phyloP scores from a whole-genome alignment of 2,113 vertebrate genomes.

The Corythoichthys haematopterus region DNA sequence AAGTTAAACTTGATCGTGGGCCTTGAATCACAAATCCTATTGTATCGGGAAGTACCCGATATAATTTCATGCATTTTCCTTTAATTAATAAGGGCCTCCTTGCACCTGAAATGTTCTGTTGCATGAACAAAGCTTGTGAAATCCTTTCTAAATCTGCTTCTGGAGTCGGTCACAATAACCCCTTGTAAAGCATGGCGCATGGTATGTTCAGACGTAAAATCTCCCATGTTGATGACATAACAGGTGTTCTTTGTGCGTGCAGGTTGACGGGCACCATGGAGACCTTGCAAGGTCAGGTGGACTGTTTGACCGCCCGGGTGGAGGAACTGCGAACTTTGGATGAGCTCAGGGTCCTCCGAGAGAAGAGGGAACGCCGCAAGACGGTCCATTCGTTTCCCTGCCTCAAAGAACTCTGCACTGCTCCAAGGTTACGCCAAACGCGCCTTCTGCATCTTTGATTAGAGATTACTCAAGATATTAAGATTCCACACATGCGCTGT shows the following conservation, averaged over 20 bases:
- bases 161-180: slow-evolving; percentile 16
- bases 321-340: slow-evolving; percentile 87
- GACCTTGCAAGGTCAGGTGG: slow-evolving; percentile 87
- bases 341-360: slow-evolving; percentile 81
- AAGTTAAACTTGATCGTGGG: no score
- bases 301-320: slow-evolving; percentile 85
- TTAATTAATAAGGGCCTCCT: no score
- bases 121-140: slow-evolving; percentile 16
- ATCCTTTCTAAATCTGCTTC: slow-evolving; percentile 21
- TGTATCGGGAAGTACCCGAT: no score
- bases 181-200: background rate
- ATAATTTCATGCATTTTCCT: no score
- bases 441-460: background rate
- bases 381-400: slow-evolving; percentile 95
- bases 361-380: slow-evolving; percentile 86
- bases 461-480: no score
- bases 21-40: no score
- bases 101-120: slow-evolving; percentile 13
- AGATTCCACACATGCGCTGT: no score
- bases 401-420: slow-evolving; percentile 87
- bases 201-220: background rate
- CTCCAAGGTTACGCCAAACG: slow-evolving; percentile 72
- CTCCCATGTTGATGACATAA: slow-evolving; percentile 9
- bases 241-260: background rate
- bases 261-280: slow-evolving; percentile 90